A percentile compares a stretch with the other conserved stretches of the same genome.
Evolutionary conservation across 2,113 vertebrate genomes (phyloP).

Genomic region (Mustela lutreola): DNA sequence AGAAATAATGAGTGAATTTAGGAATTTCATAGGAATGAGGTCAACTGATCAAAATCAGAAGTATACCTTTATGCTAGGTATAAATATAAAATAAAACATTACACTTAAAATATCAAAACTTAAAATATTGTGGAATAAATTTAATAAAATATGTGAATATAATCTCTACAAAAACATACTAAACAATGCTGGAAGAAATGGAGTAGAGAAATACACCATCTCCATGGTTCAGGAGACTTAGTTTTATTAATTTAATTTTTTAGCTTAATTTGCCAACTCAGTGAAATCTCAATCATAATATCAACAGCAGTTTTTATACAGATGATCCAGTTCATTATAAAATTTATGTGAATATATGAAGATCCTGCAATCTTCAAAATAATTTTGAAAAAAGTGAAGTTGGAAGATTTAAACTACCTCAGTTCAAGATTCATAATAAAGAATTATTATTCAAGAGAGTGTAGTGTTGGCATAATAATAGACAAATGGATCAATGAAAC

Average conservation of each 20-base stretch:
- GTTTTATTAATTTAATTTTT: not conserved
- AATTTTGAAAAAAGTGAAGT: not conserved
- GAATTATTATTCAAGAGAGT: not conserved
- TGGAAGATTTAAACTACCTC: not conserved
- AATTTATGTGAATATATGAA: not conserved
- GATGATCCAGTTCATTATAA: not conserved
- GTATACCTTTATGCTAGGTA: not conserved
- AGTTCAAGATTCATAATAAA: not conserved
- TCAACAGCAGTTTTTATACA: not conserved
- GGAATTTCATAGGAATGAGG: not conserved
- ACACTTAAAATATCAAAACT: not conserved
- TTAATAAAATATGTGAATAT: not conserved
- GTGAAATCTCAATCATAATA: not conserved
- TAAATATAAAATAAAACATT: not conserved
- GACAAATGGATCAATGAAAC: not conserved
- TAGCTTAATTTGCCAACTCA: not conserved
- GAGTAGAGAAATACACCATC: not conserved
- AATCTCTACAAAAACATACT: not conserved
- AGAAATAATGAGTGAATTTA: not conserved
- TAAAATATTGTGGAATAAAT: not conserved
- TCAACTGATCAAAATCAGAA: not conserved
- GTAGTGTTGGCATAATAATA: not conserved
- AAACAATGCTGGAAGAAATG: not conserved
- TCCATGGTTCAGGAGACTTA: not conserved
- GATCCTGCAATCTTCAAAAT: not conserved